Evolutionary conservation across 2,797 vertebrate genomes (phyloP).

Genomic region (Pelodytes ibericus): DNA sequence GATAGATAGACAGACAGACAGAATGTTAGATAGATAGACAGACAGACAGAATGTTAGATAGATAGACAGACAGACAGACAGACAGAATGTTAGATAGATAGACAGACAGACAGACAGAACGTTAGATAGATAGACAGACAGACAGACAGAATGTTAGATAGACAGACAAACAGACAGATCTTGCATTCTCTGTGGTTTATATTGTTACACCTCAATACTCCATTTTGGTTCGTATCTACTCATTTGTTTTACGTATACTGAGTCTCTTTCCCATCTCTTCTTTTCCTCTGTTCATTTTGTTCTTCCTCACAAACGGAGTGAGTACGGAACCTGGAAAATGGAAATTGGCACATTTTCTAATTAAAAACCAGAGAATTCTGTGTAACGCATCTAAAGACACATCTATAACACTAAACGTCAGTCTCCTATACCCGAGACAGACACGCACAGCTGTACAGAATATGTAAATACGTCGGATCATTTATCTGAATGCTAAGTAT

Average conservation of each 20-base stretch:
- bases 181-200: no score
- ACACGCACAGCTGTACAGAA: slow-evolving; percentile 27
- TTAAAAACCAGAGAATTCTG: slow-evolving; percentile 13
- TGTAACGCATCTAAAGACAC: slow-evolving; percentile 17
- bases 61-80: no score
- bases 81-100: no score
- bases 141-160: no score
- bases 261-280: background rate
- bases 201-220: no score
- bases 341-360: slow-evolving; percentile 16
- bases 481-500: slow-evolving; percentile 27
- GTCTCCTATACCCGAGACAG: slow-evolving; percentile 19
- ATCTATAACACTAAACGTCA: slow-evolving; percentile 30
- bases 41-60: no score
- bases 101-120: no score
- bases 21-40: no score
- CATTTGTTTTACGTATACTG: background rate
- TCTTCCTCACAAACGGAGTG: background rate
- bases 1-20: no score
- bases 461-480: slow-evolving; percentile 16
- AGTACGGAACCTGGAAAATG: background rate
- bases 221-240: no score
- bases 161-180: no score
- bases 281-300: background rate
- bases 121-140: no score